phyloP scores from a whole-genome alignment of 2,888 invertebrate species.

The Cenopis cana region DNA sequence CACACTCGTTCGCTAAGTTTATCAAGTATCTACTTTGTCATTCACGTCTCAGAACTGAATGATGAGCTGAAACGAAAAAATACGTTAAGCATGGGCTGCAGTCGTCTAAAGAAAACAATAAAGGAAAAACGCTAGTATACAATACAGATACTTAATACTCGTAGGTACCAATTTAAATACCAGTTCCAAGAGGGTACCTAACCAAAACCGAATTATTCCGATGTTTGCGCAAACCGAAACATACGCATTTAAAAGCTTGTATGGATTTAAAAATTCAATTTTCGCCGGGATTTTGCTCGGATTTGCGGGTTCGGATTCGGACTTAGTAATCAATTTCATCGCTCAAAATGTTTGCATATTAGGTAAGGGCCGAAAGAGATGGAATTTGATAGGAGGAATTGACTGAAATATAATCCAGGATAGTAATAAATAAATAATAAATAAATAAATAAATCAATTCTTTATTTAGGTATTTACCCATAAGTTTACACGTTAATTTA shows the following conservation, averaged over 20 bases:
- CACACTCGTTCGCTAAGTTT: neutral
- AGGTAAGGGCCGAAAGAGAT: neutral
- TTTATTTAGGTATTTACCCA: too few species aligned
- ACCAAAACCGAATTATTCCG: conserved; percentile 17
- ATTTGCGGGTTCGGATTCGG: conserved; percentile 5
- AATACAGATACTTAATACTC: conserved; percentile 4
- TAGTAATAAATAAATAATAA: too few species aligned
- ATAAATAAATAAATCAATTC: too few species aligned
- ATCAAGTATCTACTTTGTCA: neutral
- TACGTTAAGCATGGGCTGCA: too few species aligned
- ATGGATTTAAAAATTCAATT: conserved; percentile 30
- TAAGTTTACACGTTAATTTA: too few species aligned
- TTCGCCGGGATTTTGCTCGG: conserved; percentile 5
- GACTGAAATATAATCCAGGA: neutral
- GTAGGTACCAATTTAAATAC: conserved; percentile 9
- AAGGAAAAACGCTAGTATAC: neutral
- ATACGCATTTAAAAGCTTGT: conserved; percentile 31
- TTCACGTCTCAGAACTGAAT: neutral
- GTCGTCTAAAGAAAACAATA: too few species aligned
- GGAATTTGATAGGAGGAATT: neutral
- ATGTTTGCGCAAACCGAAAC: conserved; percentile 26
- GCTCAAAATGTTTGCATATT: conserved; percentile 17
- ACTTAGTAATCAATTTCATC: conserved; percentile 30
- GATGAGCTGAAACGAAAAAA: neutral
- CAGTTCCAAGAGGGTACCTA: neutral